Percentiles rank a stretch among this genome's conserved stretches.
Evolutionary conservation across 2,888 invertebrate genomes (phyloP).

Genomic region (Sinohyriopsis cumingii): DNA sequence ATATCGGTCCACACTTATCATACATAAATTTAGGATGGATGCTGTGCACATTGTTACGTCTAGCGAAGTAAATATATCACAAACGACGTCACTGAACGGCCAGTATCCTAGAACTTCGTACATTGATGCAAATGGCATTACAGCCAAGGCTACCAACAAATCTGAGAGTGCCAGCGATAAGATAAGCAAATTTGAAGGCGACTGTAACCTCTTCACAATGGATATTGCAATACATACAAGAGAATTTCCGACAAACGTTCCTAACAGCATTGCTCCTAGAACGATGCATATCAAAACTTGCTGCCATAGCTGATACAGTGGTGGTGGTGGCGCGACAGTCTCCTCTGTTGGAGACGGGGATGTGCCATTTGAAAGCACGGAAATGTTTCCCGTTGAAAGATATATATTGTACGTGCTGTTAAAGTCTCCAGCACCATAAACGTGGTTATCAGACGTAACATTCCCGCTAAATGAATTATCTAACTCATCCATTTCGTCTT

Average conservation of each 20-base stretch:
- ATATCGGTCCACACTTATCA: conserved; percentile 75
- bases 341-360: too few relatives aligned
- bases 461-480: too few relatives aligned
- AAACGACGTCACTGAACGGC: conserved; percentile 69
- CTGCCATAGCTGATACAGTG: conserved; percentile 38
- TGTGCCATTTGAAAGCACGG: too few relatives aligned
- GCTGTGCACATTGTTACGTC: conserved; percentile 76
- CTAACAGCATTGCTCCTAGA: conserved; percentile 67
- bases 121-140: conserved; percentile 74
- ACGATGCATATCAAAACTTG: conserved; percentile 55
- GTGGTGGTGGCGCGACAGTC: neutral
- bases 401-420: too few relatives aligned
- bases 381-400: too few relatives aligned
- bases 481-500: too few relatives aligned
- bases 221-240: conserved; percentile 75
- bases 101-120: conserved; percentile 69
- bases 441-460: too few relatives aligned
- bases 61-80: conserved; percentile 74
- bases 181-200: conserved; percentile 72
- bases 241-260: conserved; percentile 74
- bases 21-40: conserved; percentile 75
- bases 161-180: conserved; percentile 75
- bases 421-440: too few relatives aligned
- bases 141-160: conserved; percentile 74
- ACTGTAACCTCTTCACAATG: conserved; percentile 73